These are phyloP conservation scores for Seira ritae DNA, from an alignment of 2,888 invertebrate genomes.

Conservation along the genomic window DNA sequence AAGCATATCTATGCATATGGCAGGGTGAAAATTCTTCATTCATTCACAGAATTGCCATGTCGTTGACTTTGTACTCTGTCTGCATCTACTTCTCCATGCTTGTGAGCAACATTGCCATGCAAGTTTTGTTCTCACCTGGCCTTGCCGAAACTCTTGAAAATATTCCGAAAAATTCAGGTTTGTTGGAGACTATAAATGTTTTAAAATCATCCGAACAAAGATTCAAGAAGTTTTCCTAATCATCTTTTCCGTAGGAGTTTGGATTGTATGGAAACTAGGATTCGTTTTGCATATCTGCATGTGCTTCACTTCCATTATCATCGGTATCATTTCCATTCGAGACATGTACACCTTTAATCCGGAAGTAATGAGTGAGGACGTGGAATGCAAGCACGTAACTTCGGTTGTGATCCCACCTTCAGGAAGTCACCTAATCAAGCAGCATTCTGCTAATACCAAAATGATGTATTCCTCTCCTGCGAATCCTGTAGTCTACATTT, in stretches of 20 bases:
- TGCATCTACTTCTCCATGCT: conserved; percentile 41
- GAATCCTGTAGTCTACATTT: no score
- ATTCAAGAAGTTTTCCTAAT: neutral
- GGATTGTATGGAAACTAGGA: conserved; percentile 55
- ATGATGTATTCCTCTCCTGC: no score
- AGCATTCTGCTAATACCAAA: no score
- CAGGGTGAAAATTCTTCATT: no score
- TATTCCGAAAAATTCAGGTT: conserved; percentile 26
- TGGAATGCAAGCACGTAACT: no score
- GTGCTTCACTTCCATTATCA: conserved; percentile 19
- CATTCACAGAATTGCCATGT: conserved; percentile 37
- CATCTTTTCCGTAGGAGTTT: conserved; percentile 33
- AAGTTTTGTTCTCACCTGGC: conserved; percentile 32
- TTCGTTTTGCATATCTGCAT: conserved; percentile 51
- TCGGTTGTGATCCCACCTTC: no score
- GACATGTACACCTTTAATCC: conserved; percentile 53
- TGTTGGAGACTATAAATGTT: neutral
- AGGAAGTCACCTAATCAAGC: no score
- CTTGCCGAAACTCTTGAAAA: conserved; percentile 25
- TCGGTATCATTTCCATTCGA: conserved; percentile 29
- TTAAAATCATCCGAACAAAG: neutral
- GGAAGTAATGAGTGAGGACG: no score
- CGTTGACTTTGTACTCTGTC: conserved; percentile 29
- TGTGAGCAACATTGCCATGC: conserved; percentile 28
- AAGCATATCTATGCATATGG: no score